Percentiles rank a stretch among this genome's conserved stretches.
Conservation (phyloP, 2,797 vertebrate species). For the Gymnopithys bicolor region DNA sequence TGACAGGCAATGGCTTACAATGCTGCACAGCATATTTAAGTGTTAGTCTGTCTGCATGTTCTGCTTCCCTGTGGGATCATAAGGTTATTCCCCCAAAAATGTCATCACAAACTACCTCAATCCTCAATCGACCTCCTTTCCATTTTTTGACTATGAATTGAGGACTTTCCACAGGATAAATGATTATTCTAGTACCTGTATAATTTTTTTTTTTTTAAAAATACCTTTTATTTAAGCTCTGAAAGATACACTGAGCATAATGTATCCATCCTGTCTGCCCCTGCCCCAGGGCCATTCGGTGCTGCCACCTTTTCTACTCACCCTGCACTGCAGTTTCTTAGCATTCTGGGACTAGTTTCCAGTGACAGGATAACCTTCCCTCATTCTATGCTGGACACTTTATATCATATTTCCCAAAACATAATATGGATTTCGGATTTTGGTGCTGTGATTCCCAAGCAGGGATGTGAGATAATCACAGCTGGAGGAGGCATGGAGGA, state of each 20-base stretch:
- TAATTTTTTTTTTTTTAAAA: too few species aligned
- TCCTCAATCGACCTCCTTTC: neutral
- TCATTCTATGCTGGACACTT: neutral
- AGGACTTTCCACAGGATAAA: neutral
- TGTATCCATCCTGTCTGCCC: neutral
- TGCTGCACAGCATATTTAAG: neutral
- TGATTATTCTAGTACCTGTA: neutral
- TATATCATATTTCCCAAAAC: neutral
- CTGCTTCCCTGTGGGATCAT: neutral
- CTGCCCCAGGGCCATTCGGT: neutral
- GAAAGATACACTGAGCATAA: neutral
- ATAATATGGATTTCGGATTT: neutral
- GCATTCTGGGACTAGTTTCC: neutral
- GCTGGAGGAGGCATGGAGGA: neutral
- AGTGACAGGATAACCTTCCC: neutral
- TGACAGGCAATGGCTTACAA: neutral
- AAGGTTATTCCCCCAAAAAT: neutral
- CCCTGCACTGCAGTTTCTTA: neutral
- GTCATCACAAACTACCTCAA: neutral
- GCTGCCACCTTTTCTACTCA: neutral
- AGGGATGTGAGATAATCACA: neutral
- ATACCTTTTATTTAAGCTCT: neutral
- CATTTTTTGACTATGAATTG: neutral
- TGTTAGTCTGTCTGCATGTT: neutral
- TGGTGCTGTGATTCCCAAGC: neutral